A percentile compares a stretch with the other conserved stretches of the same genome.
Conservation (phyloP, 2,888 invertebrate genomes). For the Schizaphis graminum region DNA sequence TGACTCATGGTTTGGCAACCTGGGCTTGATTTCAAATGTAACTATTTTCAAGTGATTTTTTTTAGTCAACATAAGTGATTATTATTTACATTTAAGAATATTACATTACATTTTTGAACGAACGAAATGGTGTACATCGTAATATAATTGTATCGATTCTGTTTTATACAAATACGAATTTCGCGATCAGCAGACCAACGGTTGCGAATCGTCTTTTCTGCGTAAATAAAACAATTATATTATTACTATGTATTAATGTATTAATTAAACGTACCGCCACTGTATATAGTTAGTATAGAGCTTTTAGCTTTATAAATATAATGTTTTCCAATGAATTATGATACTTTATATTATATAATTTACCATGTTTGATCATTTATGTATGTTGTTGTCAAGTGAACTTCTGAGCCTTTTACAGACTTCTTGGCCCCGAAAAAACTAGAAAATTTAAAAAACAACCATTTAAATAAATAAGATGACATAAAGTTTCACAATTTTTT, state of each 20-base stretch:
- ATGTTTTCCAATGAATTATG: not conserved
- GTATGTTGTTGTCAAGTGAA: not conserved
- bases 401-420: not conserved
- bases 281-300: not conserved
- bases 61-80: not conserved
- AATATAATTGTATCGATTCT: not conserved
- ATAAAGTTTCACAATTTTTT: not conserved
- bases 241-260: too few species aligned
- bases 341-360: not conserved
- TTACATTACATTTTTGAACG: not conserved
- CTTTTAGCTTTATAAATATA: not conserved
- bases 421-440: not conserved
- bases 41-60: not conserved
- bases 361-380: not conserved
- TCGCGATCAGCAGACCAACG: not conserved
- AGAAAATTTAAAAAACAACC: not conserved
- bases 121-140: not conserved
- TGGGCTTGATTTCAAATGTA: not conserved
- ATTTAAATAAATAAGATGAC: not conserved
- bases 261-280: not conserved
- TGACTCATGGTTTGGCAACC: not conserved
- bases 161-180: not conserved
- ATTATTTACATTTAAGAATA: not conserved
- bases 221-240: not conserved
- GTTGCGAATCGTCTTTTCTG: not conserved